Conservation (phyloP, 2,797 vertebrate genomes). For the Urosaurus nigricauda region DNA sequence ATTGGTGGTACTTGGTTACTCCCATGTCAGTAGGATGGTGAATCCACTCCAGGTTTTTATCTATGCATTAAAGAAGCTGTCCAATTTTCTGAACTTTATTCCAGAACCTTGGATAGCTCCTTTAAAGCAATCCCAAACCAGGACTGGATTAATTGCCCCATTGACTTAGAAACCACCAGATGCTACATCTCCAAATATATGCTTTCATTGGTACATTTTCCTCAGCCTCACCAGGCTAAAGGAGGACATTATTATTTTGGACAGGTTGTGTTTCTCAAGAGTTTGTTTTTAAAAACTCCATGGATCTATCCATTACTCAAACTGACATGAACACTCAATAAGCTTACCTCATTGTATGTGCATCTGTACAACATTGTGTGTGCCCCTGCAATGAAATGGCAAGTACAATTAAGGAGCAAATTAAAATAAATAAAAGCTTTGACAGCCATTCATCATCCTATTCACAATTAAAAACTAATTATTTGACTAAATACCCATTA, state of each 20-base stretch:
- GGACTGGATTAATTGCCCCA: too few species aligned
- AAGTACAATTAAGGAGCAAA: slow-evolving; percentile 56
- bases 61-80: too few species aligned
- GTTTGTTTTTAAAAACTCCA: background rate
- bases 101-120: too few species aligned
- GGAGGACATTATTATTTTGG: slow-evolving; percentile 1
- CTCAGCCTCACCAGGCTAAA: background rate
- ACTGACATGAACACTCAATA: slow-evolving; percentile 40
- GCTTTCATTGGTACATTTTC: background rate
- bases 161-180: background rate
- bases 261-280: slow-evolving; percentile 20
- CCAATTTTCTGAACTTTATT: too few species aligned
- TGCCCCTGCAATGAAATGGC: slow-evolving; percentile 62
- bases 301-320: slow-evolving; percentile 63
- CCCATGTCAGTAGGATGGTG: too few species aligned
- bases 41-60: too few species aligned
- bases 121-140: too few species aligned
- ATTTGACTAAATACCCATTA: slow-evolving; percentile 69
- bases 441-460: slow-evolving; percentile 66
- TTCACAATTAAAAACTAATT: slow-evolving; percentile 78
- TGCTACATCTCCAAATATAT: background rate
- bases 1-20: too few species aligned
- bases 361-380: background rate
- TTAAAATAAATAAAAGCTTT: slow-evolving; percentile 62
- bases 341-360: slow-evolving; percentile 33